A percentile compares a stretch with the other conserved stretches of the same genome.
Conservation (phyloP, 2,888 invertebrate genomes). For the Cactoblastis cactorum region DNA sequence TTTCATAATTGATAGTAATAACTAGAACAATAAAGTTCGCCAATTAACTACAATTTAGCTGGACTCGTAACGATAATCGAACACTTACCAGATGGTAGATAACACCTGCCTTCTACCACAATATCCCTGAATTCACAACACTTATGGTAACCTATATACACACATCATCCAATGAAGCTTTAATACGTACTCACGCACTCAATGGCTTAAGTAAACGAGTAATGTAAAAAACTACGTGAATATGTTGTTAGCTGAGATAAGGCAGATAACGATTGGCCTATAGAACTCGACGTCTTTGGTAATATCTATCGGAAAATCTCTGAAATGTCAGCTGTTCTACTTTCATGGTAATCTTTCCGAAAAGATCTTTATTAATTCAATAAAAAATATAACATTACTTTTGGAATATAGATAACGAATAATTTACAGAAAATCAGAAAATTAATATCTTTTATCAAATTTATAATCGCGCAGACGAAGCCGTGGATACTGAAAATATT, state of each 20-base stretch:
- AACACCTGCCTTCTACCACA: slow-evolving; percentile 4
- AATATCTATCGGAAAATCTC: slow-evolving; percentile 8
- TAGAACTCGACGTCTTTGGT: not conserved
- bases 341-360: not conserved
- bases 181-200: not conserved
- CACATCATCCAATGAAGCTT: not conserved
- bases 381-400: no score
- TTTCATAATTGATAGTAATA: slow-evolving; percentile 9
- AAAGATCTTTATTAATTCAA: not conserved
- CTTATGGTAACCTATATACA: not conserved
- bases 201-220: not conserved
- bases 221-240: not conserved
- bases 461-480: no score
- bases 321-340: slow-evolving; percentile 5
- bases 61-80: slow-evolving; percentile 10
- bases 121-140: not conserved
- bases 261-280: slow-evolving; percentile 1
- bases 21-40: slow-evolving; percentile 2
- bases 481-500: no score
- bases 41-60: slow-evolving; percentile 10
- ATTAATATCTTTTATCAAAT: no score
- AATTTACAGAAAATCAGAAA: no score
- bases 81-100: slow-evolving; percentile 11
- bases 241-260: not conserved
- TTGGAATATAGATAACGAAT: no score